Evolutionary conservation across 2,888 invertebrate species (phyloP).

Genomic region (Andrena fulva): DNA sequence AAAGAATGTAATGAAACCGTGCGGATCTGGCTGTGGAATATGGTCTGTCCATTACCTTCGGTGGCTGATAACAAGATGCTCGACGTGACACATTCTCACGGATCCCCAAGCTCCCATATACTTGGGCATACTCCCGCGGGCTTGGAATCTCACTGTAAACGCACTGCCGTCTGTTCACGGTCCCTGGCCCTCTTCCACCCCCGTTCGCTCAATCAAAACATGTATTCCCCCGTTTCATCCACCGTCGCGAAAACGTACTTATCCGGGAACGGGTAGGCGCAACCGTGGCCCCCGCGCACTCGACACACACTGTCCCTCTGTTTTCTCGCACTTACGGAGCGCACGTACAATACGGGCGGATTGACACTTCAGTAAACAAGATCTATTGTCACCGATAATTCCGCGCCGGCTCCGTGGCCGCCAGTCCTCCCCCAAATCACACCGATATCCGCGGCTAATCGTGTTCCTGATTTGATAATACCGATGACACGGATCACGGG

Average conservation of each 20-base stretch:
- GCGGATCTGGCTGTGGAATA: constrained; percentile 22
- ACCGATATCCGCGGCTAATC: constrained; percentile 43
- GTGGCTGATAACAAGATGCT: constrained; percentile 53
- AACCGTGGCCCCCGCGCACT: constrained; percentile 47
- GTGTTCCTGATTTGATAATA: constrained; percentile 65
- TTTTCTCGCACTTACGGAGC: constrained; percentile 57
- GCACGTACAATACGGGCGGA: constrained; percentile 73
- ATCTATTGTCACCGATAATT: constrained; percentile 54
- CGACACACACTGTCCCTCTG: constrained; percentile 53
- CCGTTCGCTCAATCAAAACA: constrained; percentile 23
- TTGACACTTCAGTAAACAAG: constrained; percentile 72
- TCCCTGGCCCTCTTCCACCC: constrained; percentile 23
- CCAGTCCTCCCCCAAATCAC: constrained; percentile 33
- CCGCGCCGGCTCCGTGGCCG: constrained; percentile 21
- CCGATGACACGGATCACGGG: constrained; percentile 73
- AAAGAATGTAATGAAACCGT: constrained; percentile 58
- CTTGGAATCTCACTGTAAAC: constrained; percentile 54
- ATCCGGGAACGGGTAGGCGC: constrained; percentile 30
- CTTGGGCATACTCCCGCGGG: constrained; percentile 64
- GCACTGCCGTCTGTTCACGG: constrained; percentile 60
- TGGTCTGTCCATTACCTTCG: constrained; percentile 58
- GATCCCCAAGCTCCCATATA: constrained; percentile 54
- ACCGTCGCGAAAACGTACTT: constrained; percentile 28
- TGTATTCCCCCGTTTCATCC: constrained; percentile 3
- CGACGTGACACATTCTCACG: constrained; percentile 65